Conservation (phyloP, 1,140 invertebrate species). For the Caenorhabditis brenneri region DNA sequence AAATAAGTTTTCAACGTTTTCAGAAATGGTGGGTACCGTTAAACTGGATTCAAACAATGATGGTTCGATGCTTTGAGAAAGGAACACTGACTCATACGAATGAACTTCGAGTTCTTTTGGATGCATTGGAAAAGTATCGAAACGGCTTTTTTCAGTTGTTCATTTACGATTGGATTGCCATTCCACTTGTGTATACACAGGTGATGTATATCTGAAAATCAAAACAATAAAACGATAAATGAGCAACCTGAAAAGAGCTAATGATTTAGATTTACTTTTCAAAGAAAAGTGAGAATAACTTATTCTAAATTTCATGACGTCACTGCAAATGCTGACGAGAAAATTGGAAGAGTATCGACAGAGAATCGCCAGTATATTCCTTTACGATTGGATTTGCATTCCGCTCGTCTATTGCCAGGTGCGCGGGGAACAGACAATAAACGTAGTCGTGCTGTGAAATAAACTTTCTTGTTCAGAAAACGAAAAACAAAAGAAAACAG, state of each 20-base stretch:
- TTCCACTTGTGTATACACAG: constrained; percentile 75
- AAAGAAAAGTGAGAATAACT: neutral
- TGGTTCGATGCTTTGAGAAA: constrained; percentile 60
- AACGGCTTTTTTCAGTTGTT: constrained; percentile 68
- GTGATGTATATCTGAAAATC: constrained; percentile 63
- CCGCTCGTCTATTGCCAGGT: constrained; percentile 75
- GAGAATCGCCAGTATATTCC: constrained; percentile 71
- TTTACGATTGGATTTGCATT: constrained; percentile 74
- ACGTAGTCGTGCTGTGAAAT: constrained; percentile 1
- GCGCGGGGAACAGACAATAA: constrained; percentile 55
- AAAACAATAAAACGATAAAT: neutral
- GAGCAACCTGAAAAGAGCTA: constrained; percentile 11
- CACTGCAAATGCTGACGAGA: constrained; percentile 53
- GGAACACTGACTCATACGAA: constrained; percentile 57
- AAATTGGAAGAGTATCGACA: constrained; percentile 51
- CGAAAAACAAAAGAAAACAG: neutral
- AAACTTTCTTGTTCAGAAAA: neutral
- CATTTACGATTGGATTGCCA: constrained; percentile 75
- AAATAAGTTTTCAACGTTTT: neutral
- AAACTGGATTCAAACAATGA: constrained; percentile 61
- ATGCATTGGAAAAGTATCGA: constrained; percentile 58
- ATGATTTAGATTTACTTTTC: neutral
- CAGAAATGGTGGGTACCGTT: constrained; percentile 61
- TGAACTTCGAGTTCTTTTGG: constrained; percentile 59
- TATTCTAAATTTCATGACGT: constrained; percentile 48